Conservation (phyloP, 1,140 invertebrate species). For the Drosophila sechellia region DNA sequence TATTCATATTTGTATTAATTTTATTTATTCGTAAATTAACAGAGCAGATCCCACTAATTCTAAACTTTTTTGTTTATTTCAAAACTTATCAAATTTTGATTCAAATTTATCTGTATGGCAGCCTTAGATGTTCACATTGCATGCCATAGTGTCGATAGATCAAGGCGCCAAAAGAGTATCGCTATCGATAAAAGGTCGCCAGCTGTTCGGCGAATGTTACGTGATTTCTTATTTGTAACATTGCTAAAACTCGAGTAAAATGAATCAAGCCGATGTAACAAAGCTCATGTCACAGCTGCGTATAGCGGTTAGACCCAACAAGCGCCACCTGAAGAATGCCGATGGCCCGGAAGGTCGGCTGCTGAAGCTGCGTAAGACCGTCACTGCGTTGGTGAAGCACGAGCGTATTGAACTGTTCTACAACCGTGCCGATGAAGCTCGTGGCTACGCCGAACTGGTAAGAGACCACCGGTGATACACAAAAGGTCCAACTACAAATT, state of each 20-base stretch:
- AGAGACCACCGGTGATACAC: slow-evolving; percentile 52
- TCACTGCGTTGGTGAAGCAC: slow-evolving; percentile 94
- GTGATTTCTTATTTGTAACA: slow-evolving; percentile 44
- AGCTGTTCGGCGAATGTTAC: slow-evolving; percentile 61
- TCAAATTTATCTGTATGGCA: not conserved
- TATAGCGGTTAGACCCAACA: slow-evolving; percentile 87
- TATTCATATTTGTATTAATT: too few relatives aligned
- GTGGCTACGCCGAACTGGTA: slow-evolving; percentile 95
- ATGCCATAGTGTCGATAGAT: not conserved
- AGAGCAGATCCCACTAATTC: too few relatives aligned
- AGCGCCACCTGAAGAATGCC: slow-evolving; percentile 87
- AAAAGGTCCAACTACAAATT: slow-evolving; percentile 30
- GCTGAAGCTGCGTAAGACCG: slow-evolving; percentile 90
- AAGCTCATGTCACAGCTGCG: slow-evolving; percentile 91
- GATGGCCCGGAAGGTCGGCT: slow-evolving; percentile 91
- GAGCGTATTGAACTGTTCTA: slow-evolving; percentile 94
- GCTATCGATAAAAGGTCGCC: slow-evolving; percentile 7
- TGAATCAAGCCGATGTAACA: slow-evolving; percentile 91
- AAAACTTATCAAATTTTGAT: too few relatives aligned
- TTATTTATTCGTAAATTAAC: too few relatives aligned
- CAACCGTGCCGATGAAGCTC: slow-evolving; percentile 91
- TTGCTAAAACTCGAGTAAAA: slow-evolving; percentile 70
- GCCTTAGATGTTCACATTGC: not conserved
- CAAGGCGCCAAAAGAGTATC: not conserved
- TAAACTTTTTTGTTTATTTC: too few relatives aligned